These are phyloP conservation scores for Zosterops pallidus DNA, from an alignment of 2,113 vertebrate genomes.

Conservation along the genomic window DNA sequence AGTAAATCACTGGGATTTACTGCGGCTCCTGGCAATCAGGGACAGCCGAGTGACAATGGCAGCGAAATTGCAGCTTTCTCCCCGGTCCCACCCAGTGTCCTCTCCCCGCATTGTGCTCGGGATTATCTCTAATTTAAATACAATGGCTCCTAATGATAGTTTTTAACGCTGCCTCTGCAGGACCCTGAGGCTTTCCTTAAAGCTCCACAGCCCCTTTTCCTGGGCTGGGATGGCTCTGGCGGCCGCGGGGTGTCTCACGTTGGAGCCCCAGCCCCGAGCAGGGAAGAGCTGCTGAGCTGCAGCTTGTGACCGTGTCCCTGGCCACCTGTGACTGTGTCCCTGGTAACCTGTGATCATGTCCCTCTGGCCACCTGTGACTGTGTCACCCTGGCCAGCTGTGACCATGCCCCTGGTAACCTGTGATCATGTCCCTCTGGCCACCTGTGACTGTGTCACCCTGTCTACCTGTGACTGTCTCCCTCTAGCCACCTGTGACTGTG, in stretches of 20 bases:
- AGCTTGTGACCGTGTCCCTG: background rate
- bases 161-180: constrained; percentile 57
- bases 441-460: background rate
- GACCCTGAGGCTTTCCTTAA: background rate
- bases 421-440: background rate
- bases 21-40: constrained; percentile 42
- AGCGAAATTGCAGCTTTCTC: constrained; percentile 74
- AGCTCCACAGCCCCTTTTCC: background rate
- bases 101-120: constrained; percentile 60
- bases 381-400: background rate
- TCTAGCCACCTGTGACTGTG: background rate
- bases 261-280: accelerated
- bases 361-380: background rate
- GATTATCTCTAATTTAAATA: constrained; percentile 79
- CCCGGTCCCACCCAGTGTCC: constrained; percentile 58
- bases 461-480: background rate
- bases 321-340: background rate
- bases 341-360: background rate
- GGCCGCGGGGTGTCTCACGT: background rate
- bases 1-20: constrained; percentile 70
- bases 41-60: constrained; percentile 61
- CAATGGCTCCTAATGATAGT: constrained; percentile 69
- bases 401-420: background rate
- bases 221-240: background rate
- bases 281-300: background rate